A percentile compares a stretch with the other conserved stretches of the same genome.
phyloP scores from a whole-genome alignment of 2,888 invertebrate species.

The Latrodectus elegans region DNA sequence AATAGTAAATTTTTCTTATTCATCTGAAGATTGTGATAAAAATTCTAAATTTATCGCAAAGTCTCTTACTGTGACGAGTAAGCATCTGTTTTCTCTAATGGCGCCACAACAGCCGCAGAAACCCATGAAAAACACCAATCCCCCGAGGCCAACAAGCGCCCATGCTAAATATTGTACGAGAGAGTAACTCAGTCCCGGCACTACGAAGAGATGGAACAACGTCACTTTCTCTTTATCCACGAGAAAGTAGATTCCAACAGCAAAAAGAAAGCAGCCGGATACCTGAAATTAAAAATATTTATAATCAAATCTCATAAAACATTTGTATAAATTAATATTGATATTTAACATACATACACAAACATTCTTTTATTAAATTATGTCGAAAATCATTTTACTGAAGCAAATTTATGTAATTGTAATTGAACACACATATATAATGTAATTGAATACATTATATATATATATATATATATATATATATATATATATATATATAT shows the following conservation, averaged over 20 bases:
- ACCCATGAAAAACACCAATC: constrained; percentile 78
- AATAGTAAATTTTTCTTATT: no score
- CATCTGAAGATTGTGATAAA: not conserved
- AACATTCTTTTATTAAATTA: not conserved
- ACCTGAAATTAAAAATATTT: constrained; percentile 74
- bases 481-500: no score
- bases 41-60: no score
- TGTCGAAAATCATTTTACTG: not conserved
- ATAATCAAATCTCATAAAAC: not conserved
- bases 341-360: no score
- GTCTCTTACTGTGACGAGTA: constrained; percentile 76
- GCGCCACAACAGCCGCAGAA: constrained; percentile 80
- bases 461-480: not conserved
- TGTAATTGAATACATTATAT: not conserved
- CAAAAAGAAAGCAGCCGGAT: constrained; percentile 78
- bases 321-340: not conserved
- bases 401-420: not conserved
- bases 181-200: constrained; percentile 75
- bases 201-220: constrained; percentile 77
- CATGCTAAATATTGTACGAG: constrained; percentile 77
- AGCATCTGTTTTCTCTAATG: constrained; percentile 77
- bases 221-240: constrained; percentile 78
- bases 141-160: constrained; percentile 78
- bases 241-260: constrained; percentile 78
- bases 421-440: no score